These are phyloP conservation scores for Odontesthes bonariensis DNA, from an alignment of 2,113 vertebrate genomes.

Conservation along the genomic window DNA sequence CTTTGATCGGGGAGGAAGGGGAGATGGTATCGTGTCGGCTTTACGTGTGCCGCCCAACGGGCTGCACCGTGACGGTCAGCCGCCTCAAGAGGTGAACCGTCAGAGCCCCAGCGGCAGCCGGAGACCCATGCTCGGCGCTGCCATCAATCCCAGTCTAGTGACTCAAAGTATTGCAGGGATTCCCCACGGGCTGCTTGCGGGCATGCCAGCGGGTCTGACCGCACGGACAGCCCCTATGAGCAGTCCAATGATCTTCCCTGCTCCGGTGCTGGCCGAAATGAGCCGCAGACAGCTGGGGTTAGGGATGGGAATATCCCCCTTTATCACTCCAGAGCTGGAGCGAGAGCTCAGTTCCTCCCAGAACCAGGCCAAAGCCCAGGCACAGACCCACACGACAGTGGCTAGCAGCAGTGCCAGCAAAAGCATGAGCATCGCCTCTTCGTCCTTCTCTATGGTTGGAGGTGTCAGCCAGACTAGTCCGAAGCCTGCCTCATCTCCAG, in stretches of 20 bases:
- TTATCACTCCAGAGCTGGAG: slow-evolving; percentile 86
- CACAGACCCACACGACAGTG: slow-evolving; percentile 81
- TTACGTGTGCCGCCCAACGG: slow-evolving; percentile 84
- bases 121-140: slow-evolving; percentile 85
- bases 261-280: slow-evolving; percentile 82
- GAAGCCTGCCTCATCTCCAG: slow-evolving; percentile 83
- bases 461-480: slow-evolving; percentile 84
- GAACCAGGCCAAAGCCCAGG: slow-evolving; percentile 73
- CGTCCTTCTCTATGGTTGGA: slow-evolving; percentile 65
- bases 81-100: slow-evolving; percentile 82
- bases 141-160: slow-evolving; percentile 84
- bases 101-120: slow-evolving; percentile 86
- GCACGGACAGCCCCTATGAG: slow-evolving; percentile 75
- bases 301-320: slow-evolving; percentile 76
- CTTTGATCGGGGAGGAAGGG: slow-evolving; percentile 77
- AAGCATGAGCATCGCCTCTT: slow-evolving; percentile 68
- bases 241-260: slow-evolving; percentile 78
- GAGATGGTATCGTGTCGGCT: slow-evolving; percentile 73
- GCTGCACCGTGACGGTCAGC: slow-evolving; percentile 82
- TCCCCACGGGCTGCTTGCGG: slow-evolving; percentile 72
- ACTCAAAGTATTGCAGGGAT: slow-evolving; percentile 83
- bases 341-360: slow-evolving; percentile 87
- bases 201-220: slow-evolving; percentile 81
- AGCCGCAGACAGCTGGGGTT: slow-evolving; percentile 82
- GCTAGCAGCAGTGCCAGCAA: slow-evolving; percentile 71